These are phyloP conservation scores for Suricata suricatta DNA, from an alignment of 2,113 vertebrate species.

Conservation along the genomic window DNA sequence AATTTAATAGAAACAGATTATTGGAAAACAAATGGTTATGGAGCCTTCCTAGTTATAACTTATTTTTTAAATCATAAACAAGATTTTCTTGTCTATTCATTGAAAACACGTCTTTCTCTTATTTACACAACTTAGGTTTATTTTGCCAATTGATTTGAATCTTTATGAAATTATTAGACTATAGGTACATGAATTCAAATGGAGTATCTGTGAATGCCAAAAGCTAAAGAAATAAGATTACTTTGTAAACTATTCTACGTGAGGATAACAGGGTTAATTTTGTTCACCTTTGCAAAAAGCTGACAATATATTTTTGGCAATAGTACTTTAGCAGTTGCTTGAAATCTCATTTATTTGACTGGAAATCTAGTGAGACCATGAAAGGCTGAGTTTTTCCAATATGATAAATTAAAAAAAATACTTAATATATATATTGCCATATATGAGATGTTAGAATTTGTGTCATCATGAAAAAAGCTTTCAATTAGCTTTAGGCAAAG, in stretches of 20 bases:
- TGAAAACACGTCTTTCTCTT: background rate
- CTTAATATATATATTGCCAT: background rate
- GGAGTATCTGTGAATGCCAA: background rate
- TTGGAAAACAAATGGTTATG: background rate
- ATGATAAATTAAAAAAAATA: background rate
- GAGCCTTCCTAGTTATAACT: background rate
- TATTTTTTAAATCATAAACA: background rate
- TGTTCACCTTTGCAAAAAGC: background rate
- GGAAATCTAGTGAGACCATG: background rate
- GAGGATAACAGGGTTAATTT: background rate
- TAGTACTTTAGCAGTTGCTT: background rate
- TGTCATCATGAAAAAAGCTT: background rate
- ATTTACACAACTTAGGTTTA: background rate
- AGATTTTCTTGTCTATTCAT: background rate
- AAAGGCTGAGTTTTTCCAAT: background rate
- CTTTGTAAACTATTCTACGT: background rate
- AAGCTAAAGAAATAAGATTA: background rate
- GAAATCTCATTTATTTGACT: background rate
- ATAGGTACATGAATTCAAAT: background rate
- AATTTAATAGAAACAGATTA: background rate
- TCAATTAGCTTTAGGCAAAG: background rate
- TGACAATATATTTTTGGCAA: background rate
- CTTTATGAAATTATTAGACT: background rate
- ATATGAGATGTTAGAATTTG: background rate
- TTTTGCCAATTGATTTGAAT: background rate